Evolutionary conservation across 2,113 vertebrate species (phyloP).

Genomic region (Heloderma charlesbogerti): DNA sequence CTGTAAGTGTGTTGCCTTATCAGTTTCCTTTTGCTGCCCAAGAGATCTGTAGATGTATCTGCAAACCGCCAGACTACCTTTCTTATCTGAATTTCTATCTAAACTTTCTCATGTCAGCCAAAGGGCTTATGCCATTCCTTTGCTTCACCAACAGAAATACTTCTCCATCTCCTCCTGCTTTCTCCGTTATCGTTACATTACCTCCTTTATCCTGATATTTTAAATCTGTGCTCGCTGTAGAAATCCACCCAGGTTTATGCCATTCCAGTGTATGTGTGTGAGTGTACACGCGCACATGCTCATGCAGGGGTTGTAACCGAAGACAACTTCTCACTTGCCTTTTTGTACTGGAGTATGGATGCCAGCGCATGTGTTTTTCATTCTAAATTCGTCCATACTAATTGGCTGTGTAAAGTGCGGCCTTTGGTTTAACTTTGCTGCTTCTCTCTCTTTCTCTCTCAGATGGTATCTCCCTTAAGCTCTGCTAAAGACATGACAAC

Average conservation of each 20-base stretch:
- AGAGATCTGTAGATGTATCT: slow-evolving; percentile 59
- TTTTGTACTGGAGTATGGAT: not conserved
- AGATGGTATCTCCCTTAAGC: not conserved
- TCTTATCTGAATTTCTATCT: slow-evolving; percentile 66
- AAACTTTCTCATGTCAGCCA: slow-evolving; percentile 59
- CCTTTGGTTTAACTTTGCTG: not conserved
- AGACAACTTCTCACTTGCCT: not conserved
- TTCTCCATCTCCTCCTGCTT: slow-evolving; percentile 46
- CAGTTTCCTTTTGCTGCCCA: slow-evolving; percentile 42
- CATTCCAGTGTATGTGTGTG: slow-evolving; percentile 55
- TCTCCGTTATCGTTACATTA: slow-evolving; percentile 32
- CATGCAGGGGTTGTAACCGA: slow-evolving; percentile 33
- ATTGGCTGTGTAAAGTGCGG: not conserved
- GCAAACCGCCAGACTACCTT: slow-evolving; percentile 57
- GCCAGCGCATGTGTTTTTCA: not conserved
- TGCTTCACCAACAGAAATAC: slow-evolving; percentile 53
- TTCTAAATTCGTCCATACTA: not conserved
- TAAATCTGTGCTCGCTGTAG: slow-evolving; percentile 64
- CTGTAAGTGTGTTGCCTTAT: slow-evolving; percentile 39
- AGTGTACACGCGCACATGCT: no score
- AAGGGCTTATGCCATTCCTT: slow-evolving; percentile 62
- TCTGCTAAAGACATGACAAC: no score
- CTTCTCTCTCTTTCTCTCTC: not conserved
- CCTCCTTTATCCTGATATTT: slow-evolving; percentile 64
- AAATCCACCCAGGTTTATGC: slow-evolving; percentile 55